phyloP scores from a whole-genome alignment of 64 coral and sea anemone genomes.

The Pocillopora verrucosa region DNA sequence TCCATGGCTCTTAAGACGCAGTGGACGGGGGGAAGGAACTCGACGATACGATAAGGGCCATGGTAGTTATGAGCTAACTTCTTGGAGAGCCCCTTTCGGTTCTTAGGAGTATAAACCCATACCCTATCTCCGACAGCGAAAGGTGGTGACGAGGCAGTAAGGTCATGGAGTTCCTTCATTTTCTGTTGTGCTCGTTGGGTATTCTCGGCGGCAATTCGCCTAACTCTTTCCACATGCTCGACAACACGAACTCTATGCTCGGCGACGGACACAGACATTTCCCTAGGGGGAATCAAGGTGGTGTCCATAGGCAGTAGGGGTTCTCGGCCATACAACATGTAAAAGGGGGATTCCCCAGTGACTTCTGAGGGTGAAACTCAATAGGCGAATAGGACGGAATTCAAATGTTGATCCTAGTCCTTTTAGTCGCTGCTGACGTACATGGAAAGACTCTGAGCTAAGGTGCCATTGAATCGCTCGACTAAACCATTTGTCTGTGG shows the following conservation, averaged over 20 bases:
- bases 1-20: conserved; percentile 15
- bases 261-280: neutral
- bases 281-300: neutral
- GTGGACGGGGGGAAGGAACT: conserved; percentile 41
- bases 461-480: conserved; percentile 20
- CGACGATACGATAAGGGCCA: conserved; percentile 48
- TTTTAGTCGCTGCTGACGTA: neutral
- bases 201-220: conserved; percentile 14
- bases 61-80: conserved; percentile 24
- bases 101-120: conserved; percentile 51
- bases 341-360: conserved; percentile 24
- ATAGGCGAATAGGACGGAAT: neutral
- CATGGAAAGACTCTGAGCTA: conserved; percentile 17
- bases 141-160: neutral
- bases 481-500: conserved; percentile 26
- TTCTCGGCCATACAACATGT: conserved; percentile 1
- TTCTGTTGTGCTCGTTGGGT: conserved; percentile 17
- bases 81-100: conserved; percentile 22
- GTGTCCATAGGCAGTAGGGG: neutral
- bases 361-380: neutral
- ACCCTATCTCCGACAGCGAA: conserved; percentile 24
- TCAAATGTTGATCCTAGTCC: conserved; percentile 18
- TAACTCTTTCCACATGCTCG: neutral
- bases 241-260: conserved; percentile 1
- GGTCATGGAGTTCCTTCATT: conserved; percentile 43